Evolutionary conservation across 2,797 vertebrate species (phyloP), one percentile per base, ranked within the genome.

Genomic region (Leptodactylus fallax): DNA sequence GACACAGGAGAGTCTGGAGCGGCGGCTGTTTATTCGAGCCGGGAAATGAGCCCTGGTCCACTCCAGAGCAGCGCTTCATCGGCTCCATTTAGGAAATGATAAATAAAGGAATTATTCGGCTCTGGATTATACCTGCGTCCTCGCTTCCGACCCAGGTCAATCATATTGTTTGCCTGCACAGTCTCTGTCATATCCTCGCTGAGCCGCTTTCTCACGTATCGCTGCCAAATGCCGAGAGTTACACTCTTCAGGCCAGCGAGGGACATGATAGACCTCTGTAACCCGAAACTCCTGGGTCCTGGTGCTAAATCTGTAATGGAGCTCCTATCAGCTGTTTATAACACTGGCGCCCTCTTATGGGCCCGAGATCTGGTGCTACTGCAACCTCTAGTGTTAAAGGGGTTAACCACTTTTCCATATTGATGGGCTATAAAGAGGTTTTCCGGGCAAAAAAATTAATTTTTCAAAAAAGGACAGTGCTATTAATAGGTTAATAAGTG

Each of bases 1-100:
- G 90, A 91, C 90, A 76, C 56, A 79, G 90, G 91, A 90, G 90
- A 92, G 91, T 94, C 94, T 95, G 94, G 94, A 94, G 87, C 90
- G 92, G 76, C 88, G 91, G 85, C 77, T 95, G 94, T 96, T 96
- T 95, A 95, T 94, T 88, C 81, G 91, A 91, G 91, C 92, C 92
- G 23, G 60, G 94, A 95, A 95, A 93, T 92, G 93, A 90, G 91
- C 87, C 55, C 91, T 92, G 91, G 91, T 94, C 93, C 93, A 92
- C 92, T 92, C 92, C 90, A 85, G 85, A 90, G 91, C 67, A 92
- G 81, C 87, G 91, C 94, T 94, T 94, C 94, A 95, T 91, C 89
- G 63, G 89, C 92, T 88, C 86, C 49, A 90, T 87, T 85, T 85
- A 92, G 91, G 92, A 91, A 91, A 89, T 90, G 92, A 92, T 93